Conservation (phyloP, 2,113 vertebrate species). For the Hippocampus barbouri region DNA sequence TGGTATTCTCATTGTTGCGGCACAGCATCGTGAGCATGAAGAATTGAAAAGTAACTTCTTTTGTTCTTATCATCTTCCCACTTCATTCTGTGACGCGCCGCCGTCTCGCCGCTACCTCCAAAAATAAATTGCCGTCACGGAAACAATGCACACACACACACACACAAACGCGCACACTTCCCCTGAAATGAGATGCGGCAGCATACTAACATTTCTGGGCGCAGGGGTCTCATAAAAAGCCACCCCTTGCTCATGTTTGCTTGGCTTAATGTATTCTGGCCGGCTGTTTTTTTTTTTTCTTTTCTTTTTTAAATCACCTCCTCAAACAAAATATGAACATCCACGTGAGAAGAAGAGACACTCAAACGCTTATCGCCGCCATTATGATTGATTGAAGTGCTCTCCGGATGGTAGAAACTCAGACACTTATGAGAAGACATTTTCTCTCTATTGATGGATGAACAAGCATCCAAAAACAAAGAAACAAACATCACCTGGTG, state of each 20-base stretch:
- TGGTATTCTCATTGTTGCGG: conserved; percentile 46
- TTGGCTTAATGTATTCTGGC: conserved; percentile 54
- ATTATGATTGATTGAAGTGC: conserved; percentile 39
- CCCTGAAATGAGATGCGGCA: conserved; percentile 50
- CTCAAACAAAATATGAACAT: conserved; percentile 46
- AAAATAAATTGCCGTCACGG: conserved; percentile 66
- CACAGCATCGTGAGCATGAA: conserved; percentile 43
- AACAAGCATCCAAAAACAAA: not conserved
- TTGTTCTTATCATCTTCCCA: conserved; percentile 62
- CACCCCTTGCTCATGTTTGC: conserved; percentile 55
- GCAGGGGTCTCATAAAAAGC: conserved; percentile 53
- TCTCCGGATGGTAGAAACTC: conserved; percentile 23
- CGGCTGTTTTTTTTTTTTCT: conserved; percentile 25
- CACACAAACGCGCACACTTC: conserved; percentile 18
- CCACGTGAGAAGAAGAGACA: conserved; percentile 36
- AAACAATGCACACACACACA: conserved; percentile 53
- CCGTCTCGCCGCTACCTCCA: conserved; percentile 41
- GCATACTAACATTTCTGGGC: conserved; percentile 34
- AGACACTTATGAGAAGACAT: not conserved
- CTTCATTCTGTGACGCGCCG: conserved; percentile 46
- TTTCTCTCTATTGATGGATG: not conserved
- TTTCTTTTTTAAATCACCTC: conserved; percentile 22
- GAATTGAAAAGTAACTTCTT: conserved; percentile 58
- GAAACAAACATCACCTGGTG: conserved; percentile 29
- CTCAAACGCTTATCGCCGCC: conserved; percentile 22